Evolutionary conservation across 2,113 vertebrate genomes (phyloP), one percentile per base, ranked within the genome.

Genomic region (Ifrita kowaldi): DNA sequence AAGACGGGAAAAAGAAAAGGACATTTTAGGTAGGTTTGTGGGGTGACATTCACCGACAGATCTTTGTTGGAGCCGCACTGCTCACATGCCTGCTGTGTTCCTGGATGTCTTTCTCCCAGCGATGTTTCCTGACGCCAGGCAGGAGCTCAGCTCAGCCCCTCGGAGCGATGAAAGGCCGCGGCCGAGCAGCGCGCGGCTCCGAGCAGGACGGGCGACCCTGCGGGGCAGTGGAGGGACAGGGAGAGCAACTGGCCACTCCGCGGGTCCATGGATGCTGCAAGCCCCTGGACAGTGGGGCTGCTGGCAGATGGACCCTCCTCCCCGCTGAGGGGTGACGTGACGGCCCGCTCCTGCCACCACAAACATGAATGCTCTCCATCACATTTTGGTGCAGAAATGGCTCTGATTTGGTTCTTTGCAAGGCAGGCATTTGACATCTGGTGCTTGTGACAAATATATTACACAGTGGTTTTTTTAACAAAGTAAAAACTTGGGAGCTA

Each of bases 31-130:
- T 42, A 70, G 96, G 96, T 96, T 96, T 97, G 92, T 33, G 74
- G 93, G 92, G 95, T 85, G 97, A 93, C 97, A 92, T 83, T 89
- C 81, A 17, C 96, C 91, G 95, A 95, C 96, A 14, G 97, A 95
- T 97, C 97, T 98, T 97, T 98, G 97, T 98, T 96, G 97, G 63
- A 84, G 87, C 63, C 13, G 68, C 28, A 7, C n/a, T 17, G 84
- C 79, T 78, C 84, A 94, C 92, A 88, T 19, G 96, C 84, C 90
- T 85, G 62, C 75, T 84, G 75, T 71, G 91, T 20, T 87, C 65
- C 82, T 70, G 96, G 96, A 98, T 94, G 97, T 98, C 97, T 98
- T 75, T 97, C 89, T 97, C 81, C 90, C 24, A 41, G 46, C 3
- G 71, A 68, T 24, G 86, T 79, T 88, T 80, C 62, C 74, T 47